These are phyloP conservation scores for Oxycera nigricornis DNA, from an alignment of 2,888 invertebrate genomes.

Conservation along the genomic window DNA sequence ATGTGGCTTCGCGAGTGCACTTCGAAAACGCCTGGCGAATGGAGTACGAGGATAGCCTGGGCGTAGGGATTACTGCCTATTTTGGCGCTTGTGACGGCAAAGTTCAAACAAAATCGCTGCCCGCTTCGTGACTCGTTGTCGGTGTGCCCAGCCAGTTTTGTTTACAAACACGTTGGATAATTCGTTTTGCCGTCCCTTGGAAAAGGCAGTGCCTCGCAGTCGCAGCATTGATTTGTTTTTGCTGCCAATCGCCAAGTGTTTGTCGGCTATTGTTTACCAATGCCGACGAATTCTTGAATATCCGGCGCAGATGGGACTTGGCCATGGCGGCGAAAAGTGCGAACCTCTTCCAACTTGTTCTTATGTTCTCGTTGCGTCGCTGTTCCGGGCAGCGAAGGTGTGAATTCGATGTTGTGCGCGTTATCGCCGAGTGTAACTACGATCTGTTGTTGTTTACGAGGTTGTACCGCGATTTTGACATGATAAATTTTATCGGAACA, in stretches of 20 bases:
- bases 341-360: neutral
- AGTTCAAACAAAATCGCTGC: slow-evolving; percentile 9
- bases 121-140: neutral
- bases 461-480: slow-evolving; percentile 24
- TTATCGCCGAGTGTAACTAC: slow-evolving; percentile 5
- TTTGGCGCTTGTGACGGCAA: slow-evolving; percentile 28
- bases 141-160: slow-evolving; percentile 9
- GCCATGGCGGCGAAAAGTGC: neutral
- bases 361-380: neutral
- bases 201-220: neutral
- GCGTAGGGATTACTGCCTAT: neutral
- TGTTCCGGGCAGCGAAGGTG: neutral
- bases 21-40: neutral
- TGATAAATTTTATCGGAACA: neutral
- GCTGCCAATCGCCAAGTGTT: neutral
- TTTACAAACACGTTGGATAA: slow-evolving; percentile 36
- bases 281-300: neutral
- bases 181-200: slow-evolving; percentile 1
- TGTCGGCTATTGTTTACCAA: neutral
- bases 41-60: neutral
- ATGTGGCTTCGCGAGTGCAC: neutral
- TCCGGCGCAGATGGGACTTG: neutral
- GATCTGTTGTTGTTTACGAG: slow-evolving; percentile 19
- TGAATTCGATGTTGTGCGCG: neutral
- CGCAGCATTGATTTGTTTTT: neutral